Evolutionary conservation across 2,888 invertebrate genomes (phyloP).

Genomic region (Drosophila nr. medialis): DNA sequence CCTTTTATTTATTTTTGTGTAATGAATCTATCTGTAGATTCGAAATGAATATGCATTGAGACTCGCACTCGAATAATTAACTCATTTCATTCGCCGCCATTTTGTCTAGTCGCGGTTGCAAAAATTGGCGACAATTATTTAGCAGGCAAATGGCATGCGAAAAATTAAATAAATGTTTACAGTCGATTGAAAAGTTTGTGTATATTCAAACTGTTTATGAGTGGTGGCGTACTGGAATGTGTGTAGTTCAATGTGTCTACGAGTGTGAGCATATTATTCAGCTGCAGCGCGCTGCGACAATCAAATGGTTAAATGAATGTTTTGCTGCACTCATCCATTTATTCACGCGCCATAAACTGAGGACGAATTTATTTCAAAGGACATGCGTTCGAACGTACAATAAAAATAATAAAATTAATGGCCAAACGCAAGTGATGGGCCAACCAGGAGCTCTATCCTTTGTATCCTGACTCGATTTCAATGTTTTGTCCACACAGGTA

Average conservation of each 20-base stretch:
- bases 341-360: conserved; percentile 80
- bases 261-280: conserved; percentile 31
- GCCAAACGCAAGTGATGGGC: conserved; percentile 55
- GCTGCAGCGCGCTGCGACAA: conserved; percentile 47
- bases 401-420: conserved; percentile 77
- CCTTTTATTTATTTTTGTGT: background rate
- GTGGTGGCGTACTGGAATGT: background rate
- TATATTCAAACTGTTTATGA: conserved; percentile 15
- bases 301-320: conserved; percentile 74
- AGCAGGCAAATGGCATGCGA: conserved; percentile 53
- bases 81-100: conserved; percentile 43
- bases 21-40: background rate
- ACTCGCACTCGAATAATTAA: conserved; percentile 38
- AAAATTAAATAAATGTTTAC: conserved; percentile 46
- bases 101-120: conserved; percentile 60
- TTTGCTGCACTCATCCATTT: conserved; percentile 78
- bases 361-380: conserved; percentile 73
- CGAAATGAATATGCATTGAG: conserved; percentile 12
- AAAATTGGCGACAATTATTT: conserved; percentile 61
- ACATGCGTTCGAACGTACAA: conserved; percentile 63
- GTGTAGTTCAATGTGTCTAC: background rate
- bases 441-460: conserved; percentile 25
- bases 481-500: conserved; percentile 18
- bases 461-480: conserved; percentile 4
- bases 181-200: conserved; percentile 7